Evolutionary conservation across 2,888 invertebrate genomes (phyloP), one percentile per base, ranked within the genome.

Genomic region (Caenorhabditis becei): DNA sequence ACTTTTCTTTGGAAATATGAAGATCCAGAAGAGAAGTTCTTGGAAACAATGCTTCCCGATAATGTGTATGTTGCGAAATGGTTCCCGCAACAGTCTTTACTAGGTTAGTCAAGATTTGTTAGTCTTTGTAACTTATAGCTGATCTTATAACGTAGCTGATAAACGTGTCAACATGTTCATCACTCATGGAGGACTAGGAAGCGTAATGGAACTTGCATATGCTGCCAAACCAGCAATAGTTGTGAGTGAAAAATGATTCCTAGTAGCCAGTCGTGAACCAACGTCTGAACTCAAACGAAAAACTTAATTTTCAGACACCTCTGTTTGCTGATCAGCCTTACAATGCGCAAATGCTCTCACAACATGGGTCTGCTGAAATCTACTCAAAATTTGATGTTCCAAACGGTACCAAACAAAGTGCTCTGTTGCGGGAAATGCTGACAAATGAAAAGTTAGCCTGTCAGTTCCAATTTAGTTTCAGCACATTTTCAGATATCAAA

Each of bases 1-100:
- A 80, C 80, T 10, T 80, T 80, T 56, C 35, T 80, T 3, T 80
- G 80, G 80, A 80, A 80, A 44, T 80, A 77, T 44, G 80, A 80
- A 24, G 14, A 54, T 44, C 51, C 47, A 16, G 61, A 77, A 3
- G 67, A 72, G 16, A 41, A 63, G 23, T 37, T 54, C 5, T 5
- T 80, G 0, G 3, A 37, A 11, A 37, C 47, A 7, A 24, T 5
- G 5, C 49, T 79, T 24, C 80, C 75, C 1, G 26, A 26, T 23
- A 80, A 80, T 35, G 77, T 75, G 7, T 49, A 62, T n/a, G 14
- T 77, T 5, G 49, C 63, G 0, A 77, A 77, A 37, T 80, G 80
- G 80, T 67, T 77, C 32, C 65, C 75, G 10, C 80, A 80, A 49
- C 65, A 35, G 44, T 65, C 65, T 8, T 56, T 80, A 2, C 23